phyloP scores from a whole-genome alignment of 2,888 invertebrate species.

The Drosophila prostipennis region DNA sequence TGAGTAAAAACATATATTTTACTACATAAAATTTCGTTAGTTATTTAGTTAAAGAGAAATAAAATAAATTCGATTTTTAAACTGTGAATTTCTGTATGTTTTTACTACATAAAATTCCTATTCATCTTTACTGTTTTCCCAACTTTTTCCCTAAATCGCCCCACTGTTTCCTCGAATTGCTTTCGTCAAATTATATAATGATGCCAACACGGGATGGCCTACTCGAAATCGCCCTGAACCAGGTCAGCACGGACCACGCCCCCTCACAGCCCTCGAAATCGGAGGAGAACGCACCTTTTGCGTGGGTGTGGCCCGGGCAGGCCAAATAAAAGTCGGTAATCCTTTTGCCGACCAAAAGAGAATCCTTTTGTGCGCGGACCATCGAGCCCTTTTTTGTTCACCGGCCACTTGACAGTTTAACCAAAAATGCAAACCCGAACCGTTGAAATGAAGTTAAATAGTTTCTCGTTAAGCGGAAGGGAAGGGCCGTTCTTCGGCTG shows the following conservation, averaged over 20 bases:
- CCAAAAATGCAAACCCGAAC: constrained; percentile 67
- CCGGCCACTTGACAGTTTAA: constrained; percentile 77
- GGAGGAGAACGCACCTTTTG: constrained; percentile 55
- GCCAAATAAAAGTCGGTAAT: constrained; percentile 67
- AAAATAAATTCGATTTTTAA: no score
- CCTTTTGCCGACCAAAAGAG: constrained; percentile 54
- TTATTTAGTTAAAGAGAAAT: no score
- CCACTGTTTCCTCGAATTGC: constrained; percentile 35
- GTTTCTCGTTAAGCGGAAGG: constrained; percentile 72
- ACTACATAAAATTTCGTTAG: no score
- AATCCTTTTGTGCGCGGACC: constrained; percentile 34
- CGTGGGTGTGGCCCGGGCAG: constrained; percentile 63
- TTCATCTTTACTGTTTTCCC: neutral
- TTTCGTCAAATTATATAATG: constrained; percentile 79
- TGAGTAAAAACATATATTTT: no score
- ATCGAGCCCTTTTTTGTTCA: constrained; percentile 19
- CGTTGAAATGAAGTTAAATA: constrained; percentile 78
- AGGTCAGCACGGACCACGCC: constrained; percentile 57
- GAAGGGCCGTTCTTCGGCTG: no score
- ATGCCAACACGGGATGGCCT: constrained; percentile 59
- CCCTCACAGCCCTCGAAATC: constrained; percentile 14
- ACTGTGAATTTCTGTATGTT: no score
- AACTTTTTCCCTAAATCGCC: neutral
- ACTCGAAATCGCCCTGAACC: constrained; percentile 13
- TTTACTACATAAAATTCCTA: no score